Evolutionary conservation across 2,888 invertebrate species (phyloP).

Genomic region (Parnassius mnemosyne): DNA sequence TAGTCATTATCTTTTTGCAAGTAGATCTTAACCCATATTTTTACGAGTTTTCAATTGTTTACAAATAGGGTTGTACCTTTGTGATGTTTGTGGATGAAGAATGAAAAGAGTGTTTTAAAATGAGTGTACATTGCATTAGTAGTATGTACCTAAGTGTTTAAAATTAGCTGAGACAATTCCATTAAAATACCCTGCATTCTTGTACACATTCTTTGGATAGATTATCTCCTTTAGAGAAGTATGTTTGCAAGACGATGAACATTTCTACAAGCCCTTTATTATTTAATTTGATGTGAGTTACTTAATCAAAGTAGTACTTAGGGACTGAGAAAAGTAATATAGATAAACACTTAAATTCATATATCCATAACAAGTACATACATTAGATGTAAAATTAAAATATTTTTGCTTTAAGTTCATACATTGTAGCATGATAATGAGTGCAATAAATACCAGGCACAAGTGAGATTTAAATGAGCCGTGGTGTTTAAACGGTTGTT

Average conservation of each 20-base stretch:
- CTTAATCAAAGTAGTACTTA: constrained; percentile 63
- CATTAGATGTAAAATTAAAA: constrained; percentile 53
- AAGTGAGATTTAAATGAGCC: constrained; percentile 11
- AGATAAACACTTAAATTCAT: constrained; percentile 42
- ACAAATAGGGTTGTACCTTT: constrained; percentile 30
- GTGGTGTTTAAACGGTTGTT: constrained; percentile 30
- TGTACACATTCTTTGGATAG: constrained; percentile 45
- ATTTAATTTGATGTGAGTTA: constrained; percentile 46
- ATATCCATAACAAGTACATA: constrained; percentile 50
- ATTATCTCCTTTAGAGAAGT: constrained; percentile 39
- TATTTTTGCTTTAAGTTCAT: constrained; percentile 70
- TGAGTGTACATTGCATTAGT: constrained; percentile 10
- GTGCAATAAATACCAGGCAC: constrained; percentile 33
- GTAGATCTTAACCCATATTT: constrained; percentile 36
- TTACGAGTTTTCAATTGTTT: no score
- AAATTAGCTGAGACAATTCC: neutral
- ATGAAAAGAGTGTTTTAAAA: constrained; percentile 9
- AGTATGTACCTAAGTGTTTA: constrained; percentile 21
- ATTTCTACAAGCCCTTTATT: constrained; percentile 40
- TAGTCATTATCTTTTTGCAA: constrained; percentile 24
- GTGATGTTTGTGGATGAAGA: constrained; percentile 47
- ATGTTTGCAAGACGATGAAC: constrained; percentile 35
- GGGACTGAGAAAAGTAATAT: constrained; percentile 62
- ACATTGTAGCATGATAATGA: constrained; percentile 41
- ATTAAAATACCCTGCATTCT: constrained; percentile 19